Evolutionary conservation across 2,797 vertebrate species (phyloP), one percentile per base, ranked within the genome.

Genomic region (Eutrigla gurnardus): DNA sequence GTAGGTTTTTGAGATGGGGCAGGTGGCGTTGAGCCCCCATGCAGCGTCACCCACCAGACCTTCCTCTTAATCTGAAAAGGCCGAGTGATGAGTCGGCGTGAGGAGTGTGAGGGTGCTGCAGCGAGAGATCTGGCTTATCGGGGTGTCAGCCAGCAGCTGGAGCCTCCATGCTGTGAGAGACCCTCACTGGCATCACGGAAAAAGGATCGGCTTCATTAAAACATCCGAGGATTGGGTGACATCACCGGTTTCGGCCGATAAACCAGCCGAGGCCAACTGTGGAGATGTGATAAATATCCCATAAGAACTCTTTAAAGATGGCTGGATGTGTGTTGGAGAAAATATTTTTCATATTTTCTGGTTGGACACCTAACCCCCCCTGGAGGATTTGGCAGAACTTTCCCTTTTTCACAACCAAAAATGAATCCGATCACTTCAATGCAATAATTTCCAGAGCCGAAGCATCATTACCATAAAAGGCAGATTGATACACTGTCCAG

Each of bases 401-500:
- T 78, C 63, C 25, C 55, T 42, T 73, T 14, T 67, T 76, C 72
- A 32, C 71, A 78, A 80, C 75, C 84, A 83, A 89, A 25, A 91
- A 90, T 65, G 62, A 91, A 85, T 77, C 83, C 75, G 86, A 87
- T 92, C 89, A 55, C 85, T 94, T 92, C 82, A 89, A 90, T 85
- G 88, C 85, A 93, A 91, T 94, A 78, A 93, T 94, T 90, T 88
- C 83, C 83, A 82, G 71, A 78, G 82, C 73, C 65, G 75, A 80
- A 85, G 91, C 85, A 77, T 91, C 88, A 92, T 94, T 94, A 93
- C 82, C 85, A 80, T 93, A 88, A 92, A 25, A 90, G 82, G 84
- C 91, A 92, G 91, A 94, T 93, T 93, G 91, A 95, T 93, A 90
- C 87, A 86, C 88, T 86, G 83, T 91, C 89, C 74, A 61, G 82